A percentile compares a stretch with the other conserved stretches of the same genome.
Evolutionary conservation across 2,113 vertebrate species (phyloP).

Genomic region (Mormyrus lacerda): DNA sequence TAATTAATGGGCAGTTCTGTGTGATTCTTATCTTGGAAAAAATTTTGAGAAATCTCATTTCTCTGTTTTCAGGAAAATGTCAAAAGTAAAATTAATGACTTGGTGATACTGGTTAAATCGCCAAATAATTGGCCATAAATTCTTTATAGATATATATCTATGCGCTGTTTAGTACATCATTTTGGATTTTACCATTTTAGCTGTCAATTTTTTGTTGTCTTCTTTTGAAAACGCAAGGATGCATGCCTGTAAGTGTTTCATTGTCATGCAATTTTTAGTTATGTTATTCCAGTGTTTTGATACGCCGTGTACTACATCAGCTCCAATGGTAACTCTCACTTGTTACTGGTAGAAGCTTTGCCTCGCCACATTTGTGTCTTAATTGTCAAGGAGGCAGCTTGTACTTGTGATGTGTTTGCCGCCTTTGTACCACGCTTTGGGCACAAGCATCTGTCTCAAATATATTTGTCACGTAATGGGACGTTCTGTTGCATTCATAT

Average conservation of each 20-base stretch:
- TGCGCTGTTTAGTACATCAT: background rate
- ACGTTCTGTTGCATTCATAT: background rate
- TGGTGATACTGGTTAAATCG: background rate
- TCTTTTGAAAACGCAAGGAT: background rate
- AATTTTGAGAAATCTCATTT: background rate
- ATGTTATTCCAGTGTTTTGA: background rate
- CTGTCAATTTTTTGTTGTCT: background rate
- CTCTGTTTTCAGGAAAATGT: background rate
- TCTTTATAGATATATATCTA: background rate
- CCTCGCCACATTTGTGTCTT: background rate
- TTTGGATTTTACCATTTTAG: background rate
- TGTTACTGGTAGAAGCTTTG: background rate
- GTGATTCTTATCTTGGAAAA: background rate
- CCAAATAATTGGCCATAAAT: background rate
- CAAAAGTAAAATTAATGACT: background rate
- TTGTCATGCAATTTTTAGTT: background rate
- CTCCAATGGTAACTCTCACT: background rate
- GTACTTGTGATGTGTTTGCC: background rate
- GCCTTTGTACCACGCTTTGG: background rate
- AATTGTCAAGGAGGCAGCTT: background rate
- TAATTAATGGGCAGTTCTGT: background rate
- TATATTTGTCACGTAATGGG: background rate
- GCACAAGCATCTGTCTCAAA: background rate
- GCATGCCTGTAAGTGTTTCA: background rate
- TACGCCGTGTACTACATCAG: background rate